Evolutionary conservation across 2,113 vertebrate genomes (phyloP).

Genomic region (Chitala chitala): DNA sequence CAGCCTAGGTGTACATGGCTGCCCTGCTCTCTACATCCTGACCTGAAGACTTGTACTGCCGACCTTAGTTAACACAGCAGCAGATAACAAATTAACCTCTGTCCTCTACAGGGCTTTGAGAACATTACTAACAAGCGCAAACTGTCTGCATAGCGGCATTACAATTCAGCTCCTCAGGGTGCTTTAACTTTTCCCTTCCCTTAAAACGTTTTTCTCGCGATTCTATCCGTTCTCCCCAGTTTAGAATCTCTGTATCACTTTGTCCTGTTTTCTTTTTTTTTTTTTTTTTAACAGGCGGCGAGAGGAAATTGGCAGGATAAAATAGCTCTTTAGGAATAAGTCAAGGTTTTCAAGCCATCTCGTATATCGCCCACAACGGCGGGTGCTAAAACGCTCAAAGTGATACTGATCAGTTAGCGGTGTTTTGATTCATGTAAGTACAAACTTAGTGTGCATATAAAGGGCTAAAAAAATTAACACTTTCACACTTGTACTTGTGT

Average conservation of each 20-base stretch:
- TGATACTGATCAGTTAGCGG: no score
- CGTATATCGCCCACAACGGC: not conserved
- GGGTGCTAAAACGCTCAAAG: conserved; percentile 52
- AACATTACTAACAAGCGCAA: conserved; percentile 69
- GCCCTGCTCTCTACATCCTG: conserved; percentile 69
- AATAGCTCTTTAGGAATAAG: no score
- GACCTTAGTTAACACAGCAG: conserved; percentile 70
- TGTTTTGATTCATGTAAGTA: not conserved
- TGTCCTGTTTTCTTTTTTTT: not conserved
- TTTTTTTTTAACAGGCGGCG: not conserved
- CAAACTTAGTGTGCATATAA: conserved; percentile 26
- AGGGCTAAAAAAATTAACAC: not conserved
- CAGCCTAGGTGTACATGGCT: conserved; percentile 62
- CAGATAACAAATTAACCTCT: conserved; percentile 77
- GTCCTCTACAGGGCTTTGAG: conserved; percentile 60
- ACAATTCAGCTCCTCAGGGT: conserved; percentile 47
- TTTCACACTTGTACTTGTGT: no score
- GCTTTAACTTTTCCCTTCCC: not conserved
- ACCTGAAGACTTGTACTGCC: conserved; percentile 71
- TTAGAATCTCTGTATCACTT: not conserved
- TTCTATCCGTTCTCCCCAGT: not conserved
- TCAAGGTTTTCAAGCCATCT: not conserved
- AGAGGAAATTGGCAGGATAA: not conserved
- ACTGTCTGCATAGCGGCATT: conserved; percentile 69
- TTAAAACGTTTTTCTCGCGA: not conserved